phyloP scores from a whole-genome alignment of 2,888 invertebrate genomes.

The Coenonympha arcania region DNA sequence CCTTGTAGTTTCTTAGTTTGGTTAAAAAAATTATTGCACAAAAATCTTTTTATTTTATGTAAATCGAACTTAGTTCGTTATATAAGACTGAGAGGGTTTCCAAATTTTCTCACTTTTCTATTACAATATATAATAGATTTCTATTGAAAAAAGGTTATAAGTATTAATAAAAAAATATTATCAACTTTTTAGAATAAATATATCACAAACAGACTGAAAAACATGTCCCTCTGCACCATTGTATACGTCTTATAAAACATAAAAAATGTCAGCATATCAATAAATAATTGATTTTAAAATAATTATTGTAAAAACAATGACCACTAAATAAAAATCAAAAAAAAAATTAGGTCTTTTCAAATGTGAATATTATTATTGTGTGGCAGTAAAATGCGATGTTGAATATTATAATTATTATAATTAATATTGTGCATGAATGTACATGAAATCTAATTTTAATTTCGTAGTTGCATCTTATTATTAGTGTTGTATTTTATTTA shows the following conservation, averaged over 20 bases:
- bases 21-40: neutral
- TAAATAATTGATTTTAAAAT: neutral
- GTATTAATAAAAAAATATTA: constrained; percentile 18
- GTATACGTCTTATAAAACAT: constrained; percentile 47
- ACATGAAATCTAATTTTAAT: constrained; percentile 9
- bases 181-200: constrained; percentile 22
- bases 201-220: constrained; percentile 44
- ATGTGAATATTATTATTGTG: too few relatives aligned
- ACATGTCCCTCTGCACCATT: constrained; percentile 39
- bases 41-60: constrained; percentile 24
- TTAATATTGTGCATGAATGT: constrained; percentile 20
- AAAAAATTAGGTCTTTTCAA: too few relatives aligned
- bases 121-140: constrained; percentile 50
- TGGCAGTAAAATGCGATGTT: too few relatives aligned
- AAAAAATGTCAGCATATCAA: constrained; percentile 29
- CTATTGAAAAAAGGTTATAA: constrained; percentile 31
- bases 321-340: too few relatives aligned
- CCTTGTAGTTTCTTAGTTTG: constrained; percentile 31
- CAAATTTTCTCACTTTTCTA: constrained; percentile 64
- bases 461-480: neutral
- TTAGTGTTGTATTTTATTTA: neutral
- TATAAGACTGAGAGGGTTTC: constrained; percentile 66
- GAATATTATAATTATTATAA: too few relatives aligned
- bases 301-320: neutral
- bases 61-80: constrained; percentile 49